Conservation (phyloP, 2,797 vertebrate genomes). For the Enteromius trimaculatus region DNA sequence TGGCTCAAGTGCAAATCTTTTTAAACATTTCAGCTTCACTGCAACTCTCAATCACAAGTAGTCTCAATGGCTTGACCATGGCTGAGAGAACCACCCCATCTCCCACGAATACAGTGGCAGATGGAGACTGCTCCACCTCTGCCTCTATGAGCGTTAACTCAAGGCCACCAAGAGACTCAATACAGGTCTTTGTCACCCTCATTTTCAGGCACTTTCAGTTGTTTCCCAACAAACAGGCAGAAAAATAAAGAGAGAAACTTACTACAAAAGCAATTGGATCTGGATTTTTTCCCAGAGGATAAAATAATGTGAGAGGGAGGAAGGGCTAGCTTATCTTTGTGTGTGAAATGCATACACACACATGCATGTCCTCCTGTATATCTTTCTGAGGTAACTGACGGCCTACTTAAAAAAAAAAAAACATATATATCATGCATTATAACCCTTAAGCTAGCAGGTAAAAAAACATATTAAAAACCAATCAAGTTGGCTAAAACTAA, state of each 20-base stretch:
- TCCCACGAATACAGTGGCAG: conserved; percentile 57
- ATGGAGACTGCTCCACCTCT: conserved; percentile 63
- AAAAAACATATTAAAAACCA: conserved; percentile 43
- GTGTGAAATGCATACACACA: conserved; percentile 33
- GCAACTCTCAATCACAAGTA: conserved; percentile 56
- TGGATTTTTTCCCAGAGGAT: conserved; percentile 80
- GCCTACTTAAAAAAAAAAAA: not conserved
- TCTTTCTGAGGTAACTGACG: not conserved
- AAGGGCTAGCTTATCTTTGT: conserved; percentile 75
- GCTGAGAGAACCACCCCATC: conserved; percentile 49
- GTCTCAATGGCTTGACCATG: conserved; percentile 53
- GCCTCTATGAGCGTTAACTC: conserved; percentile 67
- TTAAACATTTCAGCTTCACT: conserved; percentile 61
- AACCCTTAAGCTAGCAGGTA: conserved; percentile 4
- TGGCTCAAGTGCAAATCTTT: conserved; percentile 61
- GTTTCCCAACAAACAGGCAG: conserved; percentile 81
- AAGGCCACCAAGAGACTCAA: conserved; percentile 73
- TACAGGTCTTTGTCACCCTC: conserved; percentile 75
- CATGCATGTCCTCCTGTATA: conserved; percentile 42
- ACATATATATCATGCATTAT: not conserved
- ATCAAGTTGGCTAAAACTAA: conserved; percentile 63
- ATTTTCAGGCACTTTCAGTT: conserved; percentile 81
- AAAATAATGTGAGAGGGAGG: conserved; percentile 77
- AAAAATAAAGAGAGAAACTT: conserved; percentile 76
- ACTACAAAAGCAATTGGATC: conserved; percentile 80